Conservation (phyloP, 2,797 vertebrate genomes). For the Danionella dracula region DNA sequence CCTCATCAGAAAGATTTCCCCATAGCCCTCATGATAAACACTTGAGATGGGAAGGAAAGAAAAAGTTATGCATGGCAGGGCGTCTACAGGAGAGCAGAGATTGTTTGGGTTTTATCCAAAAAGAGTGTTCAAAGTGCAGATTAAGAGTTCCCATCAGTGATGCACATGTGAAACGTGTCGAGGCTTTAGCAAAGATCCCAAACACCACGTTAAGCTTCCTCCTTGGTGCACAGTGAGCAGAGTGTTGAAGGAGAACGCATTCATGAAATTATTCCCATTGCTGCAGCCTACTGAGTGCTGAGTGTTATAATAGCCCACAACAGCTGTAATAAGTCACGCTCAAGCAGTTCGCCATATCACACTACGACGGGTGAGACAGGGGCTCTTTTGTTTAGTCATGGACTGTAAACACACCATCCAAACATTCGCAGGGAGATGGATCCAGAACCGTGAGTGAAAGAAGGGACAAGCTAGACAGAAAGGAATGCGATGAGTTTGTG, state of each 20-base stretch:
- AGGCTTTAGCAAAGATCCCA: conserved; percentile 2
- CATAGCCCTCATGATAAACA: conserved; percentile 22
- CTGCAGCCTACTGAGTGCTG: background rate
- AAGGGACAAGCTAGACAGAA: conserved; percentile 23
- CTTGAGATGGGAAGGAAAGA: background rate
- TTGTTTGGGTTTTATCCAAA: background rate
- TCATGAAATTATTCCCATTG: background rate
- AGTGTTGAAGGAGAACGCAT: conserved; percentile 3
- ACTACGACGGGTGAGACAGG: background rate
- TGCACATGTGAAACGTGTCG: background rate
- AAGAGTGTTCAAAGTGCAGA: background rate
- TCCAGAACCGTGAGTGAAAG: background rate
- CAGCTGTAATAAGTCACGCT: conserved; percentile 1
- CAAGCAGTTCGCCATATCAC: background rate
- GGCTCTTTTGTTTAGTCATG: conserved; percentile 10
- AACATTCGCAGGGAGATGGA: background rate
- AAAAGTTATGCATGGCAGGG: background rate
- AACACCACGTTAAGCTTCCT: background rate
- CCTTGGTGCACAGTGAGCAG: background rate
- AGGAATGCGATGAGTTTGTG: conserved; percentile 22
- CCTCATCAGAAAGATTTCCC: conserved; percentile 19
- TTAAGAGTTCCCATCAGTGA: conserved; percentile 14
- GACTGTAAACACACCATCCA: conserved; percentile 7
- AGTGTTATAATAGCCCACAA: background rate
- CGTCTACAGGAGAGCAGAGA: background rate